Conservation (phyloP, 2,888 invertebrate genomes). For the Disparrhopalites patrizii region DNA sequence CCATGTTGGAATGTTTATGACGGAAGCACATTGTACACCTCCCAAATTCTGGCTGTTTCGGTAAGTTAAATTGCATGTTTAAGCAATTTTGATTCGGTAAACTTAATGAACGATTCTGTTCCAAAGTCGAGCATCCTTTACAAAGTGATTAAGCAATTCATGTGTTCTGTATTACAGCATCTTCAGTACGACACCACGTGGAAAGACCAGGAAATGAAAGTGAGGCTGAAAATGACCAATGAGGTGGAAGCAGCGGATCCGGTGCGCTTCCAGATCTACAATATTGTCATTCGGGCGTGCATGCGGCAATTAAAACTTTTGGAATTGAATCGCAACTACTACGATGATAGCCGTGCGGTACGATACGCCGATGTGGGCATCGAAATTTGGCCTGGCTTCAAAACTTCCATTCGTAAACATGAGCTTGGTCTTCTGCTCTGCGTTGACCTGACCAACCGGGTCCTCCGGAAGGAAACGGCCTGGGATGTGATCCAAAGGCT, state of each 20-base stretch:
- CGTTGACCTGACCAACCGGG: conserved; percentile 75
- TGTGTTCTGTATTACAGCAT: too few species aligned
- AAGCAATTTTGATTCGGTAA: too few species aligned
- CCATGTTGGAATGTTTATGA: conserved; percentile 6
- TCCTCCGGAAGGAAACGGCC: conserved; percentile 72
- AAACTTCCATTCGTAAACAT: conserved; percentile 75
- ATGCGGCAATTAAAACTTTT: conserved; percentile 1
- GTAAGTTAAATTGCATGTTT: neutral
- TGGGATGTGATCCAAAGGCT: conserved; percentile 58
- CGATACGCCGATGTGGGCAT: neutral
- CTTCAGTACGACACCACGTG: too few species aligned
- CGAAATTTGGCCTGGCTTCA: conserved; percentile 33
- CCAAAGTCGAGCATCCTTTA: too few species aligned
- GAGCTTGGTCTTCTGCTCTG: conserved; percentile 73
- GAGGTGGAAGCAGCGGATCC: neutral
- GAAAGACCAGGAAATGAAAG: too few species aligned
- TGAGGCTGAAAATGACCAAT: neutral
- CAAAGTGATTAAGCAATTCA: too few species aligned
- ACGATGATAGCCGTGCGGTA: neutral
- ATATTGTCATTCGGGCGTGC: conserved; percentile 1
- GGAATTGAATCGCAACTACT: conserved; percentile 7
- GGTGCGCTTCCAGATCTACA: conserved; percentile 9
- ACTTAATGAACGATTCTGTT: too few species aligned
- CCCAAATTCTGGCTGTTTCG: neutral
- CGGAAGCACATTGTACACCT: conserved; percentile 8